Evolutionary conservation across 2,888 invertebrate genomes (phyloP), one percentile per base, ranked within the genome.

Genomic region (Lacanobia oleracea): DNA sequence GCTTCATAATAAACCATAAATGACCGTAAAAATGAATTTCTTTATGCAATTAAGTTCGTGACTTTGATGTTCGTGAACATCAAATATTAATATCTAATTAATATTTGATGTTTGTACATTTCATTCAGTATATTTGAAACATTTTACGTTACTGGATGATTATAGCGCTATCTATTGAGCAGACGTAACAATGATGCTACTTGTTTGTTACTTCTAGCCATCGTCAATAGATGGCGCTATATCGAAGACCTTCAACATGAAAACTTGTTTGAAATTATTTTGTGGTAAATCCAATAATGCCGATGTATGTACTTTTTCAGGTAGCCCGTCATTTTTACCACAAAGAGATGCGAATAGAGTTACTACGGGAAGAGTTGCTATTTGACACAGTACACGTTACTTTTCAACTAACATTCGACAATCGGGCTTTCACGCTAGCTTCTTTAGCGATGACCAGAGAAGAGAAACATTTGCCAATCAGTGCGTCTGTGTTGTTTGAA

Each of bases 261-360:
- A 4, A n/a, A 18, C 5, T n/a, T 7, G 0, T 33, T 18, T 37
- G 8, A 3, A 14, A 7, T 21, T 14, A 10, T 51, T 59, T 16
- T 23, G 1, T 69, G 3, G 2, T 4, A 21, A 21, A 64, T 23
- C 0, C 8, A 33, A 4, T 40, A 60, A 60, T 23, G 14, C 8
- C 8, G 10, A 54, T 51, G 40, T 66, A 54, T 51, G 40, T 66
- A 62, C 57, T 62, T 66, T 78, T 89, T 87, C 53, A 97, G 97
- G 99, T 99, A 77, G 99, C 98, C 1, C 97, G 98, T 27, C 98
- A 98, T 91, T 99, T 99, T 93, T 99, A 99, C 95, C 98, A 99
- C 95, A 99, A 99, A 89, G 98, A 99, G 88, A 98, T 99, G 97
- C 97, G 98, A 88, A 99, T 99, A 90, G 98, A 99, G 90, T 95